phyloP scores from a whole-genome alignment of 1,140 invertebrate species.

The Euwallacea fornicatus region DNA sequence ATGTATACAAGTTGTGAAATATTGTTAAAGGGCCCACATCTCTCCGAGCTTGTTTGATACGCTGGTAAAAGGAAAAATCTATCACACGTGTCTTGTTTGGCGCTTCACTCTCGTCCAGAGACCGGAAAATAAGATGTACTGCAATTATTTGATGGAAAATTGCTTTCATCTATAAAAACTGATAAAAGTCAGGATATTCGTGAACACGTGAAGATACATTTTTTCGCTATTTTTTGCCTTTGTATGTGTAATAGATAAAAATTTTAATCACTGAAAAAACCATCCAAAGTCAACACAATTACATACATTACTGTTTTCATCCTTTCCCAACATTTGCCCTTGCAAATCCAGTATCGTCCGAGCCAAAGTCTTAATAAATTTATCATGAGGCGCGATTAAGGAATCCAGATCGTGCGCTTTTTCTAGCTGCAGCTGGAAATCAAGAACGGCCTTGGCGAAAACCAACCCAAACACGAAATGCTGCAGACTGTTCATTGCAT shows the following conservation, averaged over 20 bases:
- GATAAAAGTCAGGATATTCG: no score
- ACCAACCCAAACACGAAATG: constrained; percentile 67
- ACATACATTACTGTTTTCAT: constrained; percentile 40
- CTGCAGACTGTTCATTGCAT: constrained; percentile 65
- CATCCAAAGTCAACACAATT: not conserved
- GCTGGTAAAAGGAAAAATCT: no score
- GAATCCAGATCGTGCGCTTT: constrained; percentile 47
- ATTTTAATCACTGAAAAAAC: not conserved
- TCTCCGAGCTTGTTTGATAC: no score
- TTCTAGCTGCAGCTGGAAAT: constrained; percentile 48
- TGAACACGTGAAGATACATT: no score
- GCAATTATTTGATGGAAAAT: no score
- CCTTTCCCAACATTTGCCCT: constrained; percentile 25
- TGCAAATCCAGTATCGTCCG: constrained; percentile 30
- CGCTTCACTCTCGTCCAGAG: no score
- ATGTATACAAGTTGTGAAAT: no score
- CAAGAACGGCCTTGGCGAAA: constrained; percentile 46
- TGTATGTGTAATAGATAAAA: not conserved
- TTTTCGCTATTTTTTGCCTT: no score
- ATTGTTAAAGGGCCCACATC: no score
- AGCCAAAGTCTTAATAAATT: constrained; percentile 43
- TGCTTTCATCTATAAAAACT: no score
- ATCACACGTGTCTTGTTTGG: no score
- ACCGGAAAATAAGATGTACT: no score
- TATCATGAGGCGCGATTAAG: constrained; percentile 43